Evolutionary conservation across 2,797 vertebrate genomes (phyloP), one percentile per base, ranked within the genome.

Genomic region (Amniataba percoides): DNA sequence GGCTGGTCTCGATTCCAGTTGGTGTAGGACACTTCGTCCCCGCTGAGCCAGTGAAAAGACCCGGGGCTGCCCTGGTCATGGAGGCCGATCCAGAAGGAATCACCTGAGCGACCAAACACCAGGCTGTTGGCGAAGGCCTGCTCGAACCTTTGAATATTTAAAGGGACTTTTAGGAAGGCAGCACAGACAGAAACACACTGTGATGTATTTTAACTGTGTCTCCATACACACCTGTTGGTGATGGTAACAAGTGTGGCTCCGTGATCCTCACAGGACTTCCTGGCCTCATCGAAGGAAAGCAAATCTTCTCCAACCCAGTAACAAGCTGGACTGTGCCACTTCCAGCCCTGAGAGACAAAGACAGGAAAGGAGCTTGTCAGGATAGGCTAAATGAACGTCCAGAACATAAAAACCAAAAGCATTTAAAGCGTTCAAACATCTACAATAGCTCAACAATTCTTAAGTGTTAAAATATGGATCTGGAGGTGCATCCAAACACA

Each of bases 1-100:
- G 98, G 98, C 83, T 99, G 96, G 92, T 98, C 96, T 12, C 97
- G 93, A 85, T 99, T 99, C 98, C 98, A 99, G 94, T 99, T 97
- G 49, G 97, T 98, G 88, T 96, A 99, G 43, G 88, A 92, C 66
- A 99, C 97, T 57, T 96, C 94, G 0, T 98, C 97, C 0, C 96
- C 95, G 0, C 95, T 96, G 84, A 98, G 95, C 98, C 98, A 99
- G 71, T 84, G 95, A 92, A 97, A 99, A 0, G 94, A 85, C 0
- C 95, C 95, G 0, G 94, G 96, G 62, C 86, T 82, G n/a, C 95
- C 96, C 85, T 96, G 92, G 87, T 98, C 95, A 73, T 95, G 92
- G 70, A 99, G 94, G 0, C 97, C 97, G 0, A 97, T 97, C 98
- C 98, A 99, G 87, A 97, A 98, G 79, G 85, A 95, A 49, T 97